Conservation (phyloP, 2,888 invertebrate species). For the Resseliella maxima region DNA sequence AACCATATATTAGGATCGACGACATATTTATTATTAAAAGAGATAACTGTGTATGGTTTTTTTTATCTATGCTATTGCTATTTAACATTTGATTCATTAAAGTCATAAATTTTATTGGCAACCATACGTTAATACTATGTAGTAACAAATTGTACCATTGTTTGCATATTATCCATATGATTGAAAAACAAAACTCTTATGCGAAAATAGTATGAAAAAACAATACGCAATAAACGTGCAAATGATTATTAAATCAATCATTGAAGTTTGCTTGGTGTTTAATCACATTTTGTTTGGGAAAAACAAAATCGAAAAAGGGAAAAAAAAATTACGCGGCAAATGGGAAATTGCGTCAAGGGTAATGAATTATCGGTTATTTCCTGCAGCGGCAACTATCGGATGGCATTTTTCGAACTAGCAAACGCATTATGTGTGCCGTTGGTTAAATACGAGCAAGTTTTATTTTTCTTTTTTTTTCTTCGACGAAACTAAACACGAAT, state of each 20-base stretch:
- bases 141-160: background rate
- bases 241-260: background rate
- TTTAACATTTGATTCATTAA: background rate
- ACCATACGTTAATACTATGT: background rate
- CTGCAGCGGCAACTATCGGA: background rate
- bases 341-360: background rate
- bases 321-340: background rate
- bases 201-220: too few species aligned
- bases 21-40: too few species aligned
- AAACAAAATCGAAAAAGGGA: background rate
- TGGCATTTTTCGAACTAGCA: background rate
- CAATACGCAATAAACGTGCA: background rate
- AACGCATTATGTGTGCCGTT: background rate
- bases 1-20: too few species aligned
- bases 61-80: too few species aligned
- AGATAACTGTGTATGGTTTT: background rate
- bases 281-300: too few species aligned
- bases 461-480: too few species aligned
- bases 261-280: background rate
- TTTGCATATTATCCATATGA: background rate
- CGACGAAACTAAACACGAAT: background rate
- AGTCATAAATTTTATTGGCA: conserved; percentile 14
- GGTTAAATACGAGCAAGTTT: background rate
- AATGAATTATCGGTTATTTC: background rate
- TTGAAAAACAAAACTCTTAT: too few species aligned